A percentile compares a stretch with the other conserved stretches of the same genome.
Evolutionary conservation across 2,113 vertebrate genomes (phyloP).

Genomic region (Python bivittatus): DNA sequence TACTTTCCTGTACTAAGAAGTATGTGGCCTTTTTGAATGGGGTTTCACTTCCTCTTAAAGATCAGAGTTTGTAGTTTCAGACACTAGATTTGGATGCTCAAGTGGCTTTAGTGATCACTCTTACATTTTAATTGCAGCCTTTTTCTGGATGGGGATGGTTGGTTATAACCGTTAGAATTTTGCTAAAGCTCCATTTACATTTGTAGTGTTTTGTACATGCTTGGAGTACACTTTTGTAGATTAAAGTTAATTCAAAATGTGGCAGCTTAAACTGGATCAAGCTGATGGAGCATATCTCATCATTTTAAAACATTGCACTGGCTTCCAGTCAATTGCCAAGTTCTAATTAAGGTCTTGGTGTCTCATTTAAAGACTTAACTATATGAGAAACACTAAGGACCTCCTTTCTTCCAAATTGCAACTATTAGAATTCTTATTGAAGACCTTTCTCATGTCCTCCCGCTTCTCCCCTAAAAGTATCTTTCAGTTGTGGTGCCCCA

Average conservation of each 20-base stretch:
- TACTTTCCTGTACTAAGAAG: not conserved
- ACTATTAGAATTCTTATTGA: not conserved
- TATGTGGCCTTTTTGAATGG: not conserved
- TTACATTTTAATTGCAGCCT: not conserved
- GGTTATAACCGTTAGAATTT: not conserved
- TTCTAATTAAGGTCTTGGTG: not conserved
- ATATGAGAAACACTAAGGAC: not conserved
- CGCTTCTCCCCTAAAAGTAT: not conserved
- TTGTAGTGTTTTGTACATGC: not conserved
- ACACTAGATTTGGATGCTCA: not conserved
- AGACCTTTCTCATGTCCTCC: not conserved
- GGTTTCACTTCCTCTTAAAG: not conserved
- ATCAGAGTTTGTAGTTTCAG: not conserved
- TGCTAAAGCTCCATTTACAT: not conserved
- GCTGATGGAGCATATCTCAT: not conserved
- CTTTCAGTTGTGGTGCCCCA: not conserved
- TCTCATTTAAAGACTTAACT: not conserved
- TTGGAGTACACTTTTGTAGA: not conserved
- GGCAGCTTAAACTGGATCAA: not conserved
- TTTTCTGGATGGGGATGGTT: not conserved
- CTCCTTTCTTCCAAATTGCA: not conserved
- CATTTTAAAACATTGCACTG: not conserved
- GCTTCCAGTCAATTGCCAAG: not conserved
- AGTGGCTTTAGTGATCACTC: not conserved
- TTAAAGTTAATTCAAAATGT: not conserved